Percentiles rank a stretch among this genome's conserved stretches.
phyloP scores from a whole-genome alignment of 2,797 vertebrate species.

The Somateria mollissima region DNA sequence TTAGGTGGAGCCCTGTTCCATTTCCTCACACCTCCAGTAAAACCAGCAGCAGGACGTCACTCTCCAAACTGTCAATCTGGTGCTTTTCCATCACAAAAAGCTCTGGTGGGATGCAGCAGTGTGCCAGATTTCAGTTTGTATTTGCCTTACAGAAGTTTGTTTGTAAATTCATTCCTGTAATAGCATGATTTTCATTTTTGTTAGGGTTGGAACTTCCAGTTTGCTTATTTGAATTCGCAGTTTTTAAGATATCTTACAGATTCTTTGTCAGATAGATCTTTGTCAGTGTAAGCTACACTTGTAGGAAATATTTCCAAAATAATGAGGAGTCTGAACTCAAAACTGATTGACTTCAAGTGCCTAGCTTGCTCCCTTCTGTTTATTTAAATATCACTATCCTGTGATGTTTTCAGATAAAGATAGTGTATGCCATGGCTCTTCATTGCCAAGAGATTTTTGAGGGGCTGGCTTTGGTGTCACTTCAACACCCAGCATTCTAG shows the following conservation, averaged over 20 bases:
- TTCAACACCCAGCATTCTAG: not conserved
- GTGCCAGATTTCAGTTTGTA: not conserved
- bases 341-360: not conserved
- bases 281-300: not conserved
- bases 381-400: not conserved
- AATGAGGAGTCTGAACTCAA: not conserved
- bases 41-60: not conserved
- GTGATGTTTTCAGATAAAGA: not conserved
- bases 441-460: not conserved
- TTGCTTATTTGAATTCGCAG: rapidly evolving
- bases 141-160: not conserved
- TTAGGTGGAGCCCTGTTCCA: not conserved
- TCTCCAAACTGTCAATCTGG: not conserved
- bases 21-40: not conserved
- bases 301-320: not conserved
- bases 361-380: not conserved
- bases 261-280: not conserved
- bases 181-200: not conserved
- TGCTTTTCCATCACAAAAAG: not conserved
- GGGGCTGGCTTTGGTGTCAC: not conserved
- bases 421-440: not conserved
- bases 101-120: not conserved
- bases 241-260: not conserved
- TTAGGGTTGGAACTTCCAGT: not conserved
- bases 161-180: not conserved